These are phyloP conservation scores for Drosophila virilis DNA, from an alignment of 1,140 invertebrate genomes.

Conservation along the genomic window DNA sequence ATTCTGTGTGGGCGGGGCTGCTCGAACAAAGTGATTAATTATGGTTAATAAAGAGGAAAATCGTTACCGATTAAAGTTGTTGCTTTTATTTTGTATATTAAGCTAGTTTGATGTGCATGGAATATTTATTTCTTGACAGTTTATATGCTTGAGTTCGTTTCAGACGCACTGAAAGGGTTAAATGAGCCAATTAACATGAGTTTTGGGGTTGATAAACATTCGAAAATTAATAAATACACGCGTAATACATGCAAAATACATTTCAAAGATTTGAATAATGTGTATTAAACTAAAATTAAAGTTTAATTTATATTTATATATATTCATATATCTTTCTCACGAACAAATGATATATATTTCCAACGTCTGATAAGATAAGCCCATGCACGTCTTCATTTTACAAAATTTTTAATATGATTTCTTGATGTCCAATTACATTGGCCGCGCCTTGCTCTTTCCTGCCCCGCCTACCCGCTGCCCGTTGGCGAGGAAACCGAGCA, in stretches of 20 bases:
- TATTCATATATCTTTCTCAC: not conserved
- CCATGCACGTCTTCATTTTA: not conserved
- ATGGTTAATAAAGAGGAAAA: slow-evolving; percentile 72
- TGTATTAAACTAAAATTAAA: not conserved
- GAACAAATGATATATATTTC: slow-evolving; percentile 5
- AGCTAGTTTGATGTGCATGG: slow-evolving; percentile 45
- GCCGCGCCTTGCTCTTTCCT: not conserved
- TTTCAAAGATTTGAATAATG: too few relatives aligned
- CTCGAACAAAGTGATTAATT: slow-evolving; percentile 64
- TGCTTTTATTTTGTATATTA: not conserved
- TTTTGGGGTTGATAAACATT: not conserved
- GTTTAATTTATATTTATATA: not conserved
- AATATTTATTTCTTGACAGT: slow-evolving; percentile 49
- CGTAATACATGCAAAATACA: too few relatives aligned
- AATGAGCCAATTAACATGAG: slow-evolving; percentile 42
- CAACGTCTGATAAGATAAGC: slow-evolving; percentile 8
- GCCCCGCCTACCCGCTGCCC: not conserved
- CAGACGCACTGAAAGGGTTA: slow-evolving; percentile 36
- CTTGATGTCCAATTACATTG: slow-evolving; percentile 26
- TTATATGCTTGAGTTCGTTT: slow-evolving; percentile 58
- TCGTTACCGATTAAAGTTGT: slow-evolving; percentile 42
- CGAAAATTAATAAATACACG: not conserved
- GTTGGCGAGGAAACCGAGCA: slow-evolving; percentile 22
- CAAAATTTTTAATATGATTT: slow-evolving; percentile 27
- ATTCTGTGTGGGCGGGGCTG: slow-evolving; percentile 23